Evolutionary conservation across 2,888 invertebrate genomes (phyloP).

Genomic region (Galeruca laticollis): DNA sequence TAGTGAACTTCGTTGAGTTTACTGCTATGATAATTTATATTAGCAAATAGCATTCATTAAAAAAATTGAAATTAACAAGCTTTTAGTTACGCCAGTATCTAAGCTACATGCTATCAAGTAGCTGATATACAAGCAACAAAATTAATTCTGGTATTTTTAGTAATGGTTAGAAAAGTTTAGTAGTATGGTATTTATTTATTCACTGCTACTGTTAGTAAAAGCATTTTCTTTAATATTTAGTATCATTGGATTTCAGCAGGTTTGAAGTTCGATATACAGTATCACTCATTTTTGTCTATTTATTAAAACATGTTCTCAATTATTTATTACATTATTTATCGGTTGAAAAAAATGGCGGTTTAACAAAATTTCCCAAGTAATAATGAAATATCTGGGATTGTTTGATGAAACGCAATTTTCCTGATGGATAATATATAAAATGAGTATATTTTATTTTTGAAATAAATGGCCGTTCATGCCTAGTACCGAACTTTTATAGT

Average conservation of each 20-base stretch:
- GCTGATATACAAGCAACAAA: background rate
- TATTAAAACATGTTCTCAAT: too few relatives aligned
- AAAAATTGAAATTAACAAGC: background rate
- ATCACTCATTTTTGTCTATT: too few relatives aligned
- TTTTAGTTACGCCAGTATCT: background rate
- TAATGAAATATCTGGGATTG: too few relatives aligned
- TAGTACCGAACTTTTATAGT: too few relatives aligned
- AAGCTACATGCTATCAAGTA: background rate
- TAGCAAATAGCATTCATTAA: background rate
- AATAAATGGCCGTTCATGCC: too few relatives aligned
- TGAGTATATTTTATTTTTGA: too few relatives aligned
- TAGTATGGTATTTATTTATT: background rate
- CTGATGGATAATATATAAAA: too few relatives aligned
- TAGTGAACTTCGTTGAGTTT: constrained; percentile 6
- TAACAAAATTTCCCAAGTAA: too few relatives aligned
- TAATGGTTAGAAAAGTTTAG: background rate
- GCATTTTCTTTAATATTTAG: background rate
- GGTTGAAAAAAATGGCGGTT: too few relatives aligned
- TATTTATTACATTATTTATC: too few relatives aligned
- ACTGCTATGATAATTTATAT: background rate
- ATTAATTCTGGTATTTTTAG: background rate
- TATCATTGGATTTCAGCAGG: background rate
- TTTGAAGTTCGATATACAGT: too few relatives aligned
- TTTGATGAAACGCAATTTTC: too few relatives aligned
- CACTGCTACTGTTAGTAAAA: background rate